A percentile compares a stretch with the other conserved stretches of the same genome.
Evolutionary conservation across 1,140 invertebrate species (phyloP).

Genomic region (Pogonomyrmex californicus): DNA sequence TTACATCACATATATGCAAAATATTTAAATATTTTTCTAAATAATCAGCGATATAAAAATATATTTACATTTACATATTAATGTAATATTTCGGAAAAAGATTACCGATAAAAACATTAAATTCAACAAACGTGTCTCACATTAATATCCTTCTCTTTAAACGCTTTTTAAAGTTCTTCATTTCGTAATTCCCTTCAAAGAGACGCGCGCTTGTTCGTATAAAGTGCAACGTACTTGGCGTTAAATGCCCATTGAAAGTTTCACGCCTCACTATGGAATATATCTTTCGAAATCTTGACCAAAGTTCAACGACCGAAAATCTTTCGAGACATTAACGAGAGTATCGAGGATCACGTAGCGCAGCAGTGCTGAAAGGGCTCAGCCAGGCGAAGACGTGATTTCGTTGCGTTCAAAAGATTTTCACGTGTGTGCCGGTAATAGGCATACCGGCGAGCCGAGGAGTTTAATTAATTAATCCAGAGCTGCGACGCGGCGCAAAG

Average conservation of each 20-base stretch:
- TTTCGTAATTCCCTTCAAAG: not conserved
- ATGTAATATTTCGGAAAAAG: not conserved
- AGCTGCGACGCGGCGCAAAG: slow-evolving; percentile 35
- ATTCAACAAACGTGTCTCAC: not conserved
- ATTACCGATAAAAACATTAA: not conserved
- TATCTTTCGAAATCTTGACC: slow-evolving; percentile 35
- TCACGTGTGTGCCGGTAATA: slow-evolving; percentile 17
- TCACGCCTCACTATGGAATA: not conserved
- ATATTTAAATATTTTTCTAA: not conserved
- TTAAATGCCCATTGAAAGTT: slow-evolving; percentile 9
- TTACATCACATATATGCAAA: not conserved
- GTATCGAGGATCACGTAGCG: slow-evolving; percentile 29
- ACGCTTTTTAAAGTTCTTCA: not conserved
- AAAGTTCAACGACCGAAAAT: slow-evolving; percentile 41
- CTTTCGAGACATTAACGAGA: slow-evolving; percentile 32
- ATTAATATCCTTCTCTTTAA: not conserved
- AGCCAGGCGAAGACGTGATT: slow-evolving; percentile 41
- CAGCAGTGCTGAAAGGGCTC: slow-evolving; percentile 6
- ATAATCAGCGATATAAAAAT: not conserved
- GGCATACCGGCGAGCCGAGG: not conserved
- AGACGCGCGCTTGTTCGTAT: not conserved
- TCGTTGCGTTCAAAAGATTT: slow-evolving; percentile 46
- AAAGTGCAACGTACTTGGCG: not conserved
- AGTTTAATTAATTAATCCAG: slow-evolving; percentile 69
- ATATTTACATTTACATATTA: not conserved